These are phyloP conservation scores for Hippocampus zosterae DNA, from an alignment of 2,113 vertebrate genomes.

Conservation along the genomic window DNA sequence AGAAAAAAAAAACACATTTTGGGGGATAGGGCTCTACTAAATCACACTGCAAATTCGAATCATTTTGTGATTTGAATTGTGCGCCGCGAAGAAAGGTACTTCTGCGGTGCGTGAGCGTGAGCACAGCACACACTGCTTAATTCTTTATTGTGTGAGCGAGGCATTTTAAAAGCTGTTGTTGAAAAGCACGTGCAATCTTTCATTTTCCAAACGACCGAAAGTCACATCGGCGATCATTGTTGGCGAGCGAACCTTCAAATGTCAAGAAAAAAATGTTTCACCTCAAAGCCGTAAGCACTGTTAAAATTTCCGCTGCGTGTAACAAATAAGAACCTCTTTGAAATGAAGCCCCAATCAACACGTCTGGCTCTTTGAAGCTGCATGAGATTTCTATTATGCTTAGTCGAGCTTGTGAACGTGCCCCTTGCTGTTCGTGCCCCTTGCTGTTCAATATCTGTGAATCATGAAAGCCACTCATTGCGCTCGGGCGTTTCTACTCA, in stretches of 20 bases:
- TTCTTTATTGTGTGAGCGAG: background rate
- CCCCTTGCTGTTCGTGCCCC: slow-evolving; percentile 58
- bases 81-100: background rate
- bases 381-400: slow-evolving; percentile 59
- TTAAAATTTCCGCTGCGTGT: slow-evolving; percentile 35
- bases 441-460: slow-evolving; percentile 66
- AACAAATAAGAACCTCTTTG: slow-evolving; percentile 65
- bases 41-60: background rate
- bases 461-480: slow-evolving; percentile 64
- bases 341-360: slow-evolving; percentile 62
- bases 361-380: slow-evolving; percentile 42
- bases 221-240: background rate
- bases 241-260: slow-evolving; percentile 13
- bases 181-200: slow-evolving; percentile 13
- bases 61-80: background rate
- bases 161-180: background rate
- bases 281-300: slow-evolving; percentile 28
- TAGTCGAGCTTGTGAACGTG: slow-evolving; percentile 55
- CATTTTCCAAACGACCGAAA: background rate
- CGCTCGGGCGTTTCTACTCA: slow-evolving; percentile 46
- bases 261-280: slow-evolving; percentile 19
- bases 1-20: background rate
- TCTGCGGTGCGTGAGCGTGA: background rate
- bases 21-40: background rate
- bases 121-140: background rate